Base-by-base conservation (phyloP, 1,140 invertebrate genomes). In the Diprion similis region DNA sequence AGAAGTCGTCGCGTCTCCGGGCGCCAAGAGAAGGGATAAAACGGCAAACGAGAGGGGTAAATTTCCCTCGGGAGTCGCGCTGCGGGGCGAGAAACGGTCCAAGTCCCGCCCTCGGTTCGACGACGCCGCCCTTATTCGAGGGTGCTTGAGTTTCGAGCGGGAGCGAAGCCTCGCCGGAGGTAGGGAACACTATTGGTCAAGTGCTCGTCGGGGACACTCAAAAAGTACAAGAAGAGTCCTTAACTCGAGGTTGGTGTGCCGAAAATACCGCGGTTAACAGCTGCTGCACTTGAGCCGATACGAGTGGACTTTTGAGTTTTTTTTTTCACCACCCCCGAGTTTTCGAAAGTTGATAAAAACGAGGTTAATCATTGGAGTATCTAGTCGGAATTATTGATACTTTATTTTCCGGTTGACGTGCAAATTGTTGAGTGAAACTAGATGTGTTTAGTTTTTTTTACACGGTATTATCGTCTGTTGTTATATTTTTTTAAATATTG, bases 141-240 rank as follows among this genome's bases (percentile, higher is more conserved):
- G 81, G 83, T 84, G 82, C 84, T 86, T 82, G 82, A 87, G 51
- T 17, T 37, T 59, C 51, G 51, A 59, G 51, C 78, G 73, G 0
- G 75, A 75, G 68, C 75, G 78, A 82, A 84, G 80, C 81, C 66
- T 71, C 78, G 73, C 75, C 82, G 78, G 79, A 83, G 82, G 79
- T 81, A 86, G 82, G 80, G 81, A 84, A 85, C 84, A 87, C 86
- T 88, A 86, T 83, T 77, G 81, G 83, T 87, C 83, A 87, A 88
- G 86, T 88, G 86, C 75, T 88, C 86, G 86, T 87, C 81, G 85
- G 87, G 86, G 81, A 87, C 85, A 84, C 86, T 86, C 82, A 81
- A 83, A 85, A 84, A 85, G 46, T 83, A 85, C 80, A 82, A 83
- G 78, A 75, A 59, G 24, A 75, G 79, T 79, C 75, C 79, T 83